Base-by-base conservation (phyloP, 1,140 invertebrate species). In the Zeugodacus cucurbitae region DNA sequence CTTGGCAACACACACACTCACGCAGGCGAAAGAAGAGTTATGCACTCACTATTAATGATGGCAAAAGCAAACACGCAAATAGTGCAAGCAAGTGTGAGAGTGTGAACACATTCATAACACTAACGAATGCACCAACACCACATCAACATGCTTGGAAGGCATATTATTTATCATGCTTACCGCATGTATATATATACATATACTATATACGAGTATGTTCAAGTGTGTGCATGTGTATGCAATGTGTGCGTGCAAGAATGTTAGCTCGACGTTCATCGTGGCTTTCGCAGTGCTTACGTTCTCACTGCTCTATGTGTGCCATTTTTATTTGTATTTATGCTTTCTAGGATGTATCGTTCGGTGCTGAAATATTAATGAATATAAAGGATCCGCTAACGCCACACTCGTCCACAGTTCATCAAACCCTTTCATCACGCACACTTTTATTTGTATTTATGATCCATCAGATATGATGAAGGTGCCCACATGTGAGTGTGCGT, bases 391-490 rank as follows among this genome's bases (percentile, higher is more conserved):
- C 74, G 34, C 22, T 48, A 48, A 74, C 11, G 26, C 41, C 44
- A 29, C 67, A 70, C 41, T 82, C n/a, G n/a, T 14, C 34, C 10
- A 44, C 44, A 82, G 74, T 44, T 82, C 74, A 82, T 82, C 37
- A 82, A 82, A 82, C 37, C 37, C 74, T 44, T 48, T 82, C 74
- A 82, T 26, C 74, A 82, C 41, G 7, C 37, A 34, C 37, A 82
- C 4, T 74, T 74, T 74, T 74, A 74, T 41, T 74, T 74, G 37
- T 74, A 44, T 74, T 41, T 41, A 74, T 74, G 70, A 74, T n/a
- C 17, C 70, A 74, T 74, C 14, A 10, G 8, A 41, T 29, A 41
- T 74, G 37, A 34, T 34, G 22, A 74, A 41, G 70, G 70, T 14
- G 26, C 29, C 11, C 14, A 34, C 17, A 29, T 34, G 29, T 34